Evolutionary conservation across 2,113 vertebrate species (phyloP).

Genomic region (Stictonetta naevosa): DNA sequence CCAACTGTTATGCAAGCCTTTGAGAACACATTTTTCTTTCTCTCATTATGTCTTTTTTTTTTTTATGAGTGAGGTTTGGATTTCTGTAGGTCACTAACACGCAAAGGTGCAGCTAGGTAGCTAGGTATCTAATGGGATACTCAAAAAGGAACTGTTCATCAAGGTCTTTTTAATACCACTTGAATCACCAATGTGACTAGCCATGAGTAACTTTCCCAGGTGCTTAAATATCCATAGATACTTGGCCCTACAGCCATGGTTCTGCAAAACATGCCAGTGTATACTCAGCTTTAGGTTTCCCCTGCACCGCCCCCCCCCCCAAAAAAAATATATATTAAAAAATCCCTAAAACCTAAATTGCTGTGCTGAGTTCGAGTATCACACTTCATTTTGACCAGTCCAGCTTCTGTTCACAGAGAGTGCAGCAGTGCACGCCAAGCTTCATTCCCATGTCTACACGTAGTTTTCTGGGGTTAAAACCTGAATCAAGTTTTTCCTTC

Average conservation of each 20-base stretch:
- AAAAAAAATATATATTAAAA: background rate
- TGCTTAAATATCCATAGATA: background rate
- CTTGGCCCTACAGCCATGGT: background rate
- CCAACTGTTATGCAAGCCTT: background rate
- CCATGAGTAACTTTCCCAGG: background rate
- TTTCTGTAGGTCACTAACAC: background rate
- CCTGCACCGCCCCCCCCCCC: background rate
- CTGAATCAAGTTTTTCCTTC: background rate
- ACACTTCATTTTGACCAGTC: background rate
- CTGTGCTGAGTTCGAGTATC: background rate
- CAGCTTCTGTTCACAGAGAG: background rate
- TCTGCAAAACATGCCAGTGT: background rate
- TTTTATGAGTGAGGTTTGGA: background rate
- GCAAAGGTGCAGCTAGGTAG: background rate
- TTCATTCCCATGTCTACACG: background rate
- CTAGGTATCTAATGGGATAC: background rate
- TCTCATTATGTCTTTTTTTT: background rate
- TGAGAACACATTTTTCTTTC: background rate
- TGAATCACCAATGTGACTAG: background rate
- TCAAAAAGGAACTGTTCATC: background rate
- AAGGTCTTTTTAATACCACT: background rate
- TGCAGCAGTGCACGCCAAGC: background rate
- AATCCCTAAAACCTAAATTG: background rate
- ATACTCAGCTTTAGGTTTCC: background rate
- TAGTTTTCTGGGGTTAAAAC: constrained; percentile 13